These are phyloP conservation scores for Trigoniulus corallinus DNA, from an alignment of 1,140 invertebrate genomes.

Conservation along the genomic window DNA sequence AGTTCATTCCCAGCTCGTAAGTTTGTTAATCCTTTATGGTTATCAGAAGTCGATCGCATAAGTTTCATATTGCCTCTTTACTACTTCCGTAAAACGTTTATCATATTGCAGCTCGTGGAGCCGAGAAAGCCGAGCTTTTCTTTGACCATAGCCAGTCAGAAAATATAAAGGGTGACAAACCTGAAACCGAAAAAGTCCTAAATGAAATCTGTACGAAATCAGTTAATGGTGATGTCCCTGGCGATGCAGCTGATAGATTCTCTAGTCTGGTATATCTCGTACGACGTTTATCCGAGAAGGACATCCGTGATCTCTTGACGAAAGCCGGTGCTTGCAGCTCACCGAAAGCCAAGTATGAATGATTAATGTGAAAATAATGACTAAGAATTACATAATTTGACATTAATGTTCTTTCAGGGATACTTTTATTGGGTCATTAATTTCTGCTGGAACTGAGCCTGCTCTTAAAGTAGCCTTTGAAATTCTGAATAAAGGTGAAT, in stretches of 20 bases:
- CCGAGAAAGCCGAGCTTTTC: slow-evolving; percentile 5
- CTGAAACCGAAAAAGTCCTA: slow-evolving; percentile 9
- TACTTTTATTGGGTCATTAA: slow-evolving; percentile 33
- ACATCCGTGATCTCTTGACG: slow-evolving; percentile 34
- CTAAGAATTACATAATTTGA: no score
- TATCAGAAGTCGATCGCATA: neutral
- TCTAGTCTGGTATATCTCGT: neutral
- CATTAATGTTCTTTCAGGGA: slow-evolving; percentile 42
- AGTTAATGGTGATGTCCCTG: slow-evolving; percentile 7
- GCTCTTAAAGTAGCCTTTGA: slow-evolving; percentile 53
- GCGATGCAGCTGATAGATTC: slow-evolving; percentile 4
- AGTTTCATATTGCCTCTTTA: neutral
- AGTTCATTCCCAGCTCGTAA: slow-evolving; percentile 2
- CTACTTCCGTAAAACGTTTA: no score
- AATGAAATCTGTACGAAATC: slow-evolving; percentile 1
- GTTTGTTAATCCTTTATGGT: neutral
- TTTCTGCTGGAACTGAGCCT: slow-evolving; percentile 53
- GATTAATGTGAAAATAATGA: slow-evolving; percentile 4
- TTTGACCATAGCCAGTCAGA: slow-evolving; percentile 13
- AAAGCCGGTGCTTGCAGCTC: slow-evolving; percentile 28
- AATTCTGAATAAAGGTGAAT: slow-evolving; percentile 45
- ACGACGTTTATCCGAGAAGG: slow-evolving; percentile 27
- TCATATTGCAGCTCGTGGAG: neutral
- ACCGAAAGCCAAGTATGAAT: slow-evolving; percentile 1
- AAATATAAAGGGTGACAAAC: slow-evolving; percentile 9